A percentile compares a stretch with the other conserved stretches of the same genome.
Evolutionary conservation across 2,888 invertebrate genomes (phyloP).

Genomic region (Steromphala cineraria): DNA sequence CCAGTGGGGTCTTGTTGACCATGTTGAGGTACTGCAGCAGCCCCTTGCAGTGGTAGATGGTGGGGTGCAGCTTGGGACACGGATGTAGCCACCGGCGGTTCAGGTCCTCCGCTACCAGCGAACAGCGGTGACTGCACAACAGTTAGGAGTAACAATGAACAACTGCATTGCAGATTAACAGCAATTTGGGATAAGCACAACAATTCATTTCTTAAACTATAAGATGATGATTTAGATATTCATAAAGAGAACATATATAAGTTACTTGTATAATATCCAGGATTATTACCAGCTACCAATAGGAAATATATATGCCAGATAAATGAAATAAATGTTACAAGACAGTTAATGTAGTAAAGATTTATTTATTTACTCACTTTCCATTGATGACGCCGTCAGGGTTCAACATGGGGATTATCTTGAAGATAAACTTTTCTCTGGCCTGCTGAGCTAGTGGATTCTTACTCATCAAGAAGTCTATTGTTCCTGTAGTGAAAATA

Average conservation of each 20-base stretch:
- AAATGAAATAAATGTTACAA: too few relatives aligned
- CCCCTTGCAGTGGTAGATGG: constrained; percentile 91
- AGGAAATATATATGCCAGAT: too few relatives aligned
- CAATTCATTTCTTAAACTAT: too few relatives aligned
- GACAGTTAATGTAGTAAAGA: background rate
- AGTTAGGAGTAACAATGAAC: too few relatives aligned
- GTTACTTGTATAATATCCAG: too few relatives aligned
- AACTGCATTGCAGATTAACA: too few relatives aligned
- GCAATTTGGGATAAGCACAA: too few relatives aligned
- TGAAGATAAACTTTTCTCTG: constrained; percentile 86
- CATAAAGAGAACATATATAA: too few relatives aligned
- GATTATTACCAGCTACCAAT: too few relatives aligned
- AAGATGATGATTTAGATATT: too few relatives aligned
- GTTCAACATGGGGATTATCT: constrained; percentile 92
- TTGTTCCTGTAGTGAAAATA: constrained; percentile 77
- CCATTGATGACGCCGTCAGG: constrained; percentile 92
- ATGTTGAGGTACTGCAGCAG: constrained; percentile 79
- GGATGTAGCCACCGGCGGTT: constrained; percentile 96
- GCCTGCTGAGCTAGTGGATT: constrained; percentile 80
- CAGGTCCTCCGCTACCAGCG: constrained; percentile 93
- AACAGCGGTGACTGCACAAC: constrained; percentile 87
- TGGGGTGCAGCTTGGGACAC: constrained; percentile 86
- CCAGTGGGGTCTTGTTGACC: constrained; percentile 73
- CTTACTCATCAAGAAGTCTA: constrained; percentile 81
- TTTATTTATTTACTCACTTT: constrained; percentile 78